A percentile compares a stretch with the other conserved stretches of the same genome.
phyloP scores from a whole-genome alignment of 2,797 vertebrate genomes.

The Mormyrus proboscirostris region DNA sequence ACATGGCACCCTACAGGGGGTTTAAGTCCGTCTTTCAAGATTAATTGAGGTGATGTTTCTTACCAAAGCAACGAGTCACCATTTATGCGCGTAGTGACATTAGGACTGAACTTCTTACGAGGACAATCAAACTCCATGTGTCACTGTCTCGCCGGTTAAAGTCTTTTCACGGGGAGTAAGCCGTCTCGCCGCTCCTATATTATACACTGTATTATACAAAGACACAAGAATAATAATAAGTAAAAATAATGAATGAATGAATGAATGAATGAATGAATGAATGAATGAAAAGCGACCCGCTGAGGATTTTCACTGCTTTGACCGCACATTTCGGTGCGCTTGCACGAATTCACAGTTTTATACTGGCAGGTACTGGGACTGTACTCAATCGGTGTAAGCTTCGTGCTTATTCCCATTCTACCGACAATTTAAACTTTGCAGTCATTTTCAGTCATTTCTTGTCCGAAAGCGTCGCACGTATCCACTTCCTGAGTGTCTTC shows the following conservation, averaged over 20 bases:
- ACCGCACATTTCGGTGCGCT: not conserved
- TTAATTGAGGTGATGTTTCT: not conserved
- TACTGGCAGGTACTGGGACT: not conserved
- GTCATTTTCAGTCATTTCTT: not conserved
- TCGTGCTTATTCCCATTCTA: not conserved
- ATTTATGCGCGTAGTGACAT: slow-evolving; percentile 13
- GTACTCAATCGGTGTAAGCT: not conserved
- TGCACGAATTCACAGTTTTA: not conserved
- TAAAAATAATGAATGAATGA: not conserved
- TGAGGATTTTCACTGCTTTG: not conserved
- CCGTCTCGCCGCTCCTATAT: slow-evolving; percentile 14
- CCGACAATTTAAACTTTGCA: not conserved
- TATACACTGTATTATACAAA: not conserved
- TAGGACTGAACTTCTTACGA: slow-evolving; percentile 27
- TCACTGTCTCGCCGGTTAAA: not conserved
- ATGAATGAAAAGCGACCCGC: not conserved
- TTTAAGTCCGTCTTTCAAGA: not conserved
- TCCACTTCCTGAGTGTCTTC: not conserved
- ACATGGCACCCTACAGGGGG: not conserved
- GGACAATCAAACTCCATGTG: slow-evolving; percentile 1
- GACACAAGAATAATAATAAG: not conserved
- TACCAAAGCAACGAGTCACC: not conserved
- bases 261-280: not conserved
- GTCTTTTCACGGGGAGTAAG: slow-evolving; percentile 24
- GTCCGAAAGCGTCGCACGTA: not conserved